phyloP scores from a whole-genome alignment of 1,140 invertebrate species.

The Papilio glaucus region DNA sequence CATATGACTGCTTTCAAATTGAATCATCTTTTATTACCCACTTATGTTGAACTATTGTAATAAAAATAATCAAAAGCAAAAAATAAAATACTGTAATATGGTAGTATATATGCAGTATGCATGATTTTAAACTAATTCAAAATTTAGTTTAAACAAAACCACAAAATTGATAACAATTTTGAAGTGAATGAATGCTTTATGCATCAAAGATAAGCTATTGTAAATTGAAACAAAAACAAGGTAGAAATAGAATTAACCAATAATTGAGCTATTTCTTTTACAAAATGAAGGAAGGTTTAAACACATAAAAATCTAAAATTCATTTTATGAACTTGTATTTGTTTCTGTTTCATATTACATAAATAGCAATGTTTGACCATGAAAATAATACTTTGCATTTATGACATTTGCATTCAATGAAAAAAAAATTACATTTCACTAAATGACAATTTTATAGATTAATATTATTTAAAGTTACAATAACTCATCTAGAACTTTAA shows the following conservation, averaged over 20 bases:
- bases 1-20: background rate
- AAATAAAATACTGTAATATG: conserved; percentile 13
- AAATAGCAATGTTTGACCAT: conserved; percentile 31
- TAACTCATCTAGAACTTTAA: background rate
- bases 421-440: conserved; percentile 5
- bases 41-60: background rate
- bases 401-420: background rate
- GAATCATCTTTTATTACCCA: background rate
- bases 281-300: too few species aligned
- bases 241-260: too few species aligned
- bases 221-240: conserved; percentile 10
- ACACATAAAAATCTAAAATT: background rate
- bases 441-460: background rate
- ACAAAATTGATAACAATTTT: conserved; percentile 20
- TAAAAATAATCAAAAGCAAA: conserved; percentile 3
- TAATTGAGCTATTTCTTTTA: too few species aligned
- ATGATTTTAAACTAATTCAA: background rate
- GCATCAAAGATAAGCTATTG: background rate
- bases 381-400: conserved; percentile 29
- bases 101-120: background rate
- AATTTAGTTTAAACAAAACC: conserved; percentile 7
- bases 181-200: background rate
- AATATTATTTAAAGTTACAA: background rate
- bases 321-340: conserved; percentile 4
- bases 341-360: conserved; percentile 24